Base-by-base conservation (phyloP, 2,113 vertebrate genomes). In the Orcinus orca region DNA sequence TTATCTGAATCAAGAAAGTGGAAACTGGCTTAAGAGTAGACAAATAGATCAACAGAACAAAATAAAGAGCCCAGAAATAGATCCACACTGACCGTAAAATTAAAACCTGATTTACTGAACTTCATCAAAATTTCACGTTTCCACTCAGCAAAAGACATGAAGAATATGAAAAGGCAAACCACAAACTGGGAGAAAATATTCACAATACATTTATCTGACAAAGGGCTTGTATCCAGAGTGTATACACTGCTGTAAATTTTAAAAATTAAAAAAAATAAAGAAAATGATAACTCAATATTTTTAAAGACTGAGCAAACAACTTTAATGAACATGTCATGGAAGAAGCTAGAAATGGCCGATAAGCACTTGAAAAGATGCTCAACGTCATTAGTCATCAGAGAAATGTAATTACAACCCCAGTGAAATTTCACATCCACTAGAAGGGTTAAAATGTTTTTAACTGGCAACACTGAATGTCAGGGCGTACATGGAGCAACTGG, bases 81-180 rank as follows among this genome's bases (percentile, higher is more conserved):
- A 60, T 20, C 74, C 65, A 50, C 2, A 0, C n/a, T 44, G 29
- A 29, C 86, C 38, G 44, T 79, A 80, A 80, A 71, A 93, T 73
- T 84, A 89, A 89, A 92, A 93, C 15, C 60, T 21, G 50, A 77
- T 82, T 71, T 90, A 38, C 25, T 36, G 58, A 88, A 80, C 47
- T 74, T 76, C 47, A 87, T 70, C 53, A 70, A 83, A 80, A 79
- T 82, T 74, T 68, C 68, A 95, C 85, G n/a, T 93, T 77, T 67
- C 65, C 21, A 81, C 47, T 80, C 58, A 74, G 53, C 86, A 86
- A 95, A 89, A 90, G 65, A 74, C 38, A 53, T 90, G 36, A 73
- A 86, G 65, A 85, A 81, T 38, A 62, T 68, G 33, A 77, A 63
- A 92, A 97, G 58, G 33, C 71, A 85, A 80, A 86, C 58, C 41